Base-by-base conservation (phyloP, 2,888 invertebrate genomes). In the Volucella bombylans region DNA sequence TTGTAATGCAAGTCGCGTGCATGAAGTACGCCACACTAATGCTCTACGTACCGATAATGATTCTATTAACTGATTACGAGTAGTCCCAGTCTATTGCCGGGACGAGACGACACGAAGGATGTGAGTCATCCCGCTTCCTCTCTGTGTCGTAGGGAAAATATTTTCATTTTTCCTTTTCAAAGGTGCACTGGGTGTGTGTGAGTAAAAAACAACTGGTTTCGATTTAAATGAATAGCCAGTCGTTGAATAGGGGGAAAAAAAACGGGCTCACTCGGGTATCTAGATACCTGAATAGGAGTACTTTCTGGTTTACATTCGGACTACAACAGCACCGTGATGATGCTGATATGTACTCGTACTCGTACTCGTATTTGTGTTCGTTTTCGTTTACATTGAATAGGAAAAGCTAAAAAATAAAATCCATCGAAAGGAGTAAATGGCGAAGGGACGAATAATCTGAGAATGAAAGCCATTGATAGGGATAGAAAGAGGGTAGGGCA, bases 61-160 rank as follows among this genome's bases (percentile, higher is more conserved):
- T 85, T 85, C 85, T 85, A 85, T 85, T 85, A 85, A 85, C 85
- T 85, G 85, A 85, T 85, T 72, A 85, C 83, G 15, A n/a, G 38
- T 39, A 31, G 9, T 12, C 80, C 69, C 71, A 77, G 77, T 71
- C 71, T 67, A 77, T 77, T 23, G 23, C 23, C 23, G 23, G 45
- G 62, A 62, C 52, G 31, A 45, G 45, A 55, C 62, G 65, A 41
- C 18, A 18, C 23, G 8, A 54, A 59, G 55, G 64, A 49, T 67
- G 15, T 62, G 12, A 38, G 11, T 49, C n/a, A 12, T n/a, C 18
- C 73, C 14, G 0, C 10, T 39, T 12, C 39, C 14, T 39, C 3
- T 54, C 23, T n/a, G n/a, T 14, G n/a, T 23, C 41, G 31, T 31
- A 67, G 61, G 73, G 49, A 49, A 73, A 68, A 23, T 9, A 11